A percentile compares a stretch with the other conserved stretches of the same genome.
Evolutionary conservation across 1,140 invertebrate species (phyloP).

Genomic region (Drosophila simulans): DNA sequence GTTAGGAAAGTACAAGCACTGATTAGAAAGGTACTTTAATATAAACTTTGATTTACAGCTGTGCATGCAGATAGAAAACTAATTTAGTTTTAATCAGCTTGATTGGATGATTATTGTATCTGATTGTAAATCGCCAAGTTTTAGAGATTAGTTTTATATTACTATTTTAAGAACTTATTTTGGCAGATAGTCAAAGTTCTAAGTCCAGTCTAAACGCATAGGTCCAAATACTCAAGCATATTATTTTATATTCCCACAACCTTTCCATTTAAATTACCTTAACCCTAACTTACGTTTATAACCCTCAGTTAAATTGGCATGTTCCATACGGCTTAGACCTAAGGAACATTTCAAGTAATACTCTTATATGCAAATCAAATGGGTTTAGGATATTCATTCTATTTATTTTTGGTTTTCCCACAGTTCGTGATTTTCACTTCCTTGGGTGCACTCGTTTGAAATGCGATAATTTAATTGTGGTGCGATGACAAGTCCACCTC

Average conservation of each 20-base stretch:
- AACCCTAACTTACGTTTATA: not conserved
- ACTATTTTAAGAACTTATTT: not conserved
- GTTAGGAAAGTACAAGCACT: not conserved
- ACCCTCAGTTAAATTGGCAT: constrained; percentile 38
- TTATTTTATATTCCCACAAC: not conserved
- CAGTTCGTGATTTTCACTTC: constrained; percentile 54
- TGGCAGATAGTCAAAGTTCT: not conserved
- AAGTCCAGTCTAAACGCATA: not conserved
- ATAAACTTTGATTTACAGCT: not conserved
- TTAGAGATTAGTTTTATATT: not conserved
- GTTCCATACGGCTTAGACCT: constrained; percentile 19
- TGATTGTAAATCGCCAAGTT: not conserved
- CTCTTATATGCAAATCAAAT: constrained; percentile 73
- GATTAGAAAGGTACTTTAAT: constrained; percentile 16
- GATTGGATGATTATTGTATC: constrained; percentile 2
- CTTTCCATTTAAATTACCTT: constrained; percentile 2
- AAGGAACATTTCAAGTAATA: constrained; percentile 5
- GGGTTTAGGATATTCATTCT: constrained; percentile 37
- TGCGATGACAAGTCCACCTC: constrained; percentile 65
- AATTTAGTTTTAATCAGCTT: constrained; percentile 8
- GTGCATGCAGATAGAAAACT: not conserved
- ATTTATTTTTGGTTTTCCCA: constrained; percentile 67
- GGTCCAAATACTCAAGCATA: not conserved
- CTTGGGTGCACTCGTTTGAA: constrained; percentile 64
- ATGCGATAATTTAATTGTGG: constrained; percentile 84